Conservation (phyloP, 2,797 vertebrate species). For the Enteromius trimaculatus region DNA sequence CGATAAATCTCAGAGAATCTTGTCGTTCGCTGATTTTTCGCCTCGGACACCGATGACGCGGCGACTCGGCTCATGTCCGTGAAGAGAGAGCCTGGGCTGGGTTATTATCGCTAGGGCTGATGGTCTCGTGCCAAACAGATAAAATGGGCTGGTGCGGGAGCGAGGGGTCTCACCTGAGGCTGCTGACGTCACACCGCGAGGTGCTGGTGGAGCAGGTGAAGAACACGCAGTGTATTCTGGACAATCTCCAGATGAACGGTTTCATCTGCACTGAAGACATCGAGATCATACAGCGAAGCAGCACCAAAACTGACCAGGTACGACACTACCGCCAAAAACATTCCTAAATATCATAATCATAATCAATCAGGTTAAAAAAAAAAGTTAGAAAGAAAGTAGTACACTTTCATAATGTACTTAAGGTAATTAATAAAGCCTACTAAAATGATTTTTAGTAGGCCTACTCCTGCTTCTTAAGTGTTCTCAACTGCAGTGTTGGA, state of each 20-base stretch:
- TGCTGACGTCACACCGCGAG: constrained; percentile 84
- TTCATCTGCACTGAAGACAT: constrained; percentile 89
- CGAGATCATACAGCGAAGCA: constrained; percentile 83
- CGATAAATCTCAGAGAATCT: no score
- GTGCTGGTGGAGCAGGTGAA: constrained; percentile 82
- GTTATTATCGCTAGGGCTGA: background rate
- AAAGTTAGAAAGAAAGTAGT: no score
- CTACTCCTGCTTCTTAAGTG: no score
- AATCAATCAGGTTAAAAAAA: no score
- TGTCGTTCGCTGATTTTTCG: background rate
- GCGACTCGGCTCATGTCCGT: background rate
- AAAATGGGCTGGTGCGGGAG: constrained; percentile 1
- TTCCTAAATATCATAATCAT: accelerated
- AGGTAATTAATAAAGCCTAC: no score
- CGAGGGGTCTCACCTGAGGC: constrained; percentile 53
- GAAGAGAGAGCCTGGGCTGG: background rate
- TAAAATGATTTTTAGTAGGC: no score
- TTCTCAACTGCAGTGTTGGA: no score
- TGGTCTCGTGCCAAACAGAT: background rate
- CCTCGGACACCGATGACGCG: background rate
- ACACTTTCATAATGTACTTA: no score
- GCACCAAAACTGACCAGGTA: constrained; percentile 89
- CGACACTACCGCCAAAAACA: background rate
- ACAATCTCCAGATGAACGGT: constrained; percentile 83
- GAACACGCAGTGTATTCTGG: constrained; percentile 87